phyloP scores from a whole-genome alignment of 92 coral and sea anemone genomes.

The Porites evermanni region DNA sequence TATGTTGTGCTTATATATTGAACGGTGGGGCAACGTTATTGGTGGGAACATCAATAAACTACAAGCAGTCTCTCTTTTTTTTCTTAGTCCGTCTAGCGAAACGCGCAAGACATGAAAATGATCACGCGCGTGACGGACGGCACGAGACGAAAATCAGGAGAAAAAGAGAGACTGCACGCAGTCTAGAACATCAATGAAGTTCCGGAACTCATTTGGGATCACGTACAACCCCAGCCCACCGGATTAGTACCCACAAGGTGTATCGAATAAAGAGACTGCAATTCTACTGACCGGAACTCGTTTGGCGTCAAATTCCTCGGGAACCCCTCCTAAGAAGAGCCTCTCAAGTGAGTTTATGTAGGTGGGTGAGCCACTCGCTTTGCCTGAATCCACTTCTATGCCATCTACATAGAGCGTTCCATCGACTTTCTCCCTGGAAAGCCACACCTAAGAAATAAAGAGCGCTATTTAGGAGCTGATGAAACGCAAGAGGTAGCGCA shows the following conservation, averaged over 20 bases:
- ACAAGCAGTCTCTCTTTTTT: no score
- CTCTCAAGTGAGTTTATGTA: conserved; percentile 51
- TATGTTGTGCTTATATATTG: no score
- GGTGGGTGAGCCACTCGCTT: conserved; percentile 23
- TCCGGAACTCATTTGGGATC: no score
- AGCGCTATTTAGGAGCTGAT: not conserved
- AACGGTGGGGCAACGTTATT: no score
- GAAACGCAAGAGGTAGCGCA: no score
- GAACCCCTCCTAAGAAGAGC: conserved; percentile 74
- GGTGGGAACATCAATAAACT: no score
- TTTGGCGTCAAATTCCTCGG: conserved; percentile 36
- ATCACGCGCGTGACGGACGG: no score
- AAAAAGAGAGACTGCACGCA: no score
- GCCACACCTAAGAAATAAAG: conserved; percentile 32
- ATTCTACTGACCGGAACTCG: conserved; percentile 46
- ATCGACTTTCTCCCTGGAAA: conserved; percentile 40
- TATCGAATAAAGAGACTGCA: not conserved
- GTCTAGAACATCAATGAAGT: no score
- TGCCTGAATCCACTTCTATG: conserved; percentile 25
- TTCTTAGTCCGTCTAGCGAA: no score
- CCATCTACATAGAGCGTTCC: conserved; percentile 62
- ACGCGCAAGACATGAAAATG: no score
- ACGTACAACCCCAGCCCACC: not conserved
- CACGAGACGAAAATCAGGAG: no score
- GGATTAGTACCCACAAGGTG: not conserved